Conservation (phyloP, 2,888 invertebrate species). For the Phyllotreta striolata region DNA sequence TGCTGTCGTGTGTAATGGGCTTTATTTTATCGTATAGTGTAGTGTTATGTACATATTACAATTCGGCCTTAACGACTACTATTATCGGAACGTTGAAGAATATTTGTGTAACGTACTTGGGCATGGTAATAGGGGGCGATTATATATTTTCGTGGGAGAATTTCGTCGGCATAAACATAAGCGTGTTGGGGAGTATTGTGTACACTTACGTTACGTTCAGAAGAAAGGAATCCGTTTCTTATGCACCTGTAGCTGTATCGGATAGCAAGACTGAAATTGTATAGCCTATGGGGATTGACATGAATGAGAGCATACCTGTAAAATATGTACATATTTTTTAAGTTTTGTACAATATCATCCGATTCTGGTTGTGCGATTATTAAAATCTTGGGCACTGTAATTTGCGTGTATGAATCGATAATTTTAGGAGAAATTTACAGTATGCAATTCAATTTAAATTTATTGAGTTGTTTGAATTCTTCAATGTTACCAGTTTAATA, state of each 20-base stretch:
- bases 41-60: conserved; percentile 93
- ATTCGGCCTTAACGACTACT: conserved; percentile 98
- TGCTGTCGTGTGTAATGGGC: conserved; percentile 94
- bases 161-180: conserved; percentile 95
- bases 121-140: conserved; percentile 98
- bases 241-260: conserved; percentile 51
- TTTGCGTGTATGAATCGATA: too few relatives aligned
- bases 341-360: too few relatives aligned
- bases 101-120: conserved; percentile 95
- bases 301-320: conserved; percentile 2
- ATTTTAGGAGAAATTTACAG: too few relatives aligned
- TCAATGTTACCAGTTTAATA: too few relatives aligned
- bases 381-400: too few relatives aligned
- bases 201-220: conserved; percentile 89
- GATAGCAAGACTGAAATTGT: conserved; percentile 59
- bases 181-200: conserved; percentile 84
- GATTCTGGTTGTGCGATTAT: too few relatives aligned
- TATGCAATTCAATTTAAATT: too few relatives aligned
- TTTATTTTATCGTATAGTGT: conserved; percentile 95
- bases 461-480: too few relatives aligned
- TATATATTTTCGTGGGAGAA: conserved; percentile 95
- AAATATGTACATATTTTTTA: not conserved
- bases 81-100: conserved; percentile 99
- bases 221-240: conserved; percentile 63
- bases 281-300: conserved; percentile 50